phyloP scores from a whole-genome alignment of 2,888 invertebrate species.

The Agriotes lineatus region DNA sequence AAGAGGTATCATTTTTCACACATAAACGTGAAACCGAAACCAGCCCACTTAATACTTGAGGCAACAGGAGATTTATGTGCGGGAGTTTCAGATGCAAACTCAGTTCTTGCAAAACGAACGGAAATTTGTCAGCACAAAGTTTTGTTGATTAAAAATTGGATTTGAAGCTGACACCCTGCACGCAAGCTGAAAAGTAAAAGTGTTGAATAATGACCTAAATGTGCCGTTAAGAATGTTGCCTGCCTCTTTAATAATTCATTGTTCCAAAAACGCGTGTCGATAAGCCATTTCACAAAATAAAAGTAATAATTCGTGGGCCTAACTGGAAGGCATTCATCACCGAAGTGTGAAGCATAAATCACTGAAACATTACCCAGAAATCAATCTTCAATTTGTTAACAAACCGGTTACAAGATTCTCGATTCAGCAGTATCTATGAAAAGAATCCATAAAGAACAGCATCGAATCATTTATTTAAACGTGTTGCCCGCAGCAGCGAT shows the following conservation, averaged over 20 bases:
- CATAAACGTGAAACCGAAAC: neutral
- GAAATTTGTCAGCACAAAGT: too few species aligned
- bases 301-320: neutral
- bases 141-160: too few species aligned
- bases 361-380: slow-evolving; percentile 47
- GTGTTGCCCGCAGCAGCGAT: slow-evolving; percentile 42
- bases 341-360: slow-evolving; percentile 52
- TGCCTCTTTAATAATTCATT: too few species aligned
- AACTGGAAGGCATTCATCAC: slow-evolving; percentile 14
- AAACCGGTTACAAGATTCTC: slow-evolving; percentile 49
- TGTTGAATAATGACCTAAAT: too few species aligned
- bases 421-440: slow-evolving; percentile 28
- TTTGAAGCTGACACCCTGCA: too few species aligned
- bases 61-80: too few species aligned
- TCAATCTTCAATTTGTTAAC: slow-evolving; percentile 55
- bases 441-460: slow-evolving; percentile 41
- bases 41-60: neutral
- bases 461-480: slow-evolving; percentile 40
- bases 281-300: neutral
- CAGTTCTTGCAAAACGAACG: too few species aligned
- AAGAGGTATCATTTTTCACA: neutral
- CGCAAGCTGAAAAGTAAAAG: too few species aligned
- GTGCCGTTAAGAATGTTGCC: too few species aligned
- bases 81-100: too few species aligned
- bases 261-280: too few species aligned